Percentiles rank a stretch among this genome's conserved stretches.
Conservation (phyloP, 1,140 invertebrate genomes). For the Drosophila bocqueti region DNA sequence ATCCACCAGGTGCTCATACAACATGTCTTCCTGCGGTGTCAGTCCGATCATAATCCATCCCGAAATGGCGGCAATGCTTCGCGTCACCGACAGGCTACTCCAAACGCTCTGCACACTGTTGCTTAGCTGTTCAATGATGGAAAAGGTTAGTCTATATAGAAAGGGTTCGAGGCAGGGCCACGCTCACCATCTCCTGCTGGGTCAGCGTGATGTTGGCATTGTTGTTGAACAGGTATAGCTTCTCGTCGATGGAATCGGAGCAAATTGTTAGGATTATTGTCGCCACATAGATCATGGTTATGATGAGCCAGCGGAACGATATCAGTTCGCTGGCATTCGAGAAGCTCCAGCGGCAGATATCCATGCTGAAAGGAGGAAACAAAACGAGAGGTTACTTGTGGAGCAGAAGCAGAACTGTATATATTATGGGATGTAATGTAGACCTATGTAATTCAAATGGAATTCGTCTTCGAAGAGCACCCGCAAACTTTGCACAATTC, state of each 20-base stretch:
- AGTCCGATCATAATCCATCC: conserved; percentile 84
- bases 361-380: conserved; percentile 67
- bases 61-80: conserved; percentile 82
- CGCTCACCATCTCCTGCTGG: conserved; percentile 77
- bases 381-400: background rate
- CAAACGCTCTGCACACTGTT: conserved; percentile 80
- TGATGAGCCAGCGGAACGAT: conserved; percentile 84
- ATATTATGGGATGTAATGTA: no score
- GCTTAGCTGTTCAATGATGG: conserved; percentile 51
- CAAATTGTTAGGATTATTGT: conserved; percentile 85
- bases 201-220: conserved; percentile 80
- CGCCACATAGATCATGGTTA: conserved; percentile 85
- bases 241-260: conserved; percentile 83
- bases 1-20: conserved; percentile 83
- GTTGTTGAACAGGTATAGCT: conserved; percentile 76
- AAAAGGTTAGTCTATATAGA: background rate
- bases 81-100: conserved; percentile 82
- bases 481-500: background rate
- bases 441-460: no score
- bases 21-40: conserved; percentile 79
- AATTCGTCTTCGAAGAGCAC: background rate
- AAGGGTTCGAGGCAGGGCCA: background rate
- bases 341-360: conserved; percentile 83
- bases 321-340: conserved; percentile 81
- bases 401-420: no score